Evolutionary conservation across 2,113 vertebrate species (phyloP), one percentile per base, ranked within the genome.

Genomic region (Bos javanicus): DNA sequence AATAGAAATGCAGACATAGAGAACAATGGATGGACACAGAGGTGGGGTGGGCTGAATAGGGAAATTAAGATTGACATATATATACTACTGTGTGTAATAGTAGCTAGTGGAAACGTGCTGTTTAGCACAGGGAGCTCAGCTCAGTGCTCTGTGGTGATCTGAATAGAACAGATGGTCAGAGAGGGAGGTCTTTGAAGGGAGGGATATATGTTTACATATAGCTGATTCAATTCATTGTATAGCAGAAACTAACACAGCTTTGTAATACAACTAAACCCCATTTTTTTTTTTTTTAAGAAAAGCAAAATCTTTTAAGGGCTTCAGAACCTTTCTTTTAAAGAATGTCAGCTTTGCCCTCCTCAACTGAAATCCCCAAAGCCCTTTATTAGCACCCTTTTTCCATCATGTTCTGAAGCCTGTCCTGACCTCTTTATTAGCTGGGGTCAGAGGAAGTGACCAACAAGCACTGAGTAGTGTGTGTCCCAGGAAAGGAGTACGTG

Each of bases 401-500:
- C 25, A 21, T 30, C 82, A 21, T 67, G 26, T 15, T 94, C 82
- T 1, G 2, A 78, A 57, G 76, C 36, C 19, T 2, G 46, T 48
- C 54, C 64, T 86, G 83, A 96, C 67, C 50, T 64, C 60, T 62
- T n/a, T 84, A 81, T 86, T 57, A 78, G 17, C n/a, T 28, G 46
- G 36, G 43, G 74, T 46, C n/a, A 46, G 87, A 94, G 87, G 92
- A 94, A 90, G 92, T 87, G 80, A 56, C 84, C 80, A 43, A 2
- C 0, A 64, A 16, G 1, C 1, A 0, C 1, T 3, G 39, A 71
- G 88, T 7, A 26, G 26, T 19, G 14, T 50, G 78, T 13, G 59
- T 96, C 26, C n/a, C 26, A 7, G 92, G 83, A 67, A 84, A 2
- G 26, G 39, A 96, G 80, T 14, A 5, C 25, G 85, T 78, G 93